A percentile compares a stretch with the other conserved stretches of the same genome.
These are phyloP conservation scores for Chascanopsetta lugubris DNA, from an alignment of 2,113 vertebrate genomes.

Conservation along the genomic window DNA sequence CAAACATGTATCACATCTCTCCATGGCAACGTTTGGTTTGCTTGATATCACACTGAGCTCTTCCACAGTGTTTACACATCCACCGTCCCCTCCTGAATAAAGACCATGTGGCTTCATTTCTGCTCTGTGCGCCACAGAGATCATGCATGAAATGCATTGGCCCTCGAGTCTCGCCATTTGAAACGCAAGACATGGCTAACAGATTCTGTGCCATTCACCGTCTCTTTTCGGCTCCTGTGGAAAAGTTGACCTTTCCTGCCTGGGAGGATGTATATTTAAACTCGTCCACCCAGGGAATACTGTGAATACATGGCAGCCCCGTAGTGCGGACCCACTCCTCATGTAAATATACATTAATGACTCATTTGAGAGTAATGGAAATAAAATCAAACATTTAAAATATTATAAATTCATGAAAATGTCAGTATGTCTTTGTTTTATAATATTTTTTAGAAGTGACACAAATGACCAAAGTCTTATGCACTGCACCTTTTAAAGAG, in stretches of 20 bases:
- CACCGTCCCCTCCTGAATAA: conserved; percentile 21
- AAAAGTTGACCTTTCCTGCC: conserved; percentile 73
- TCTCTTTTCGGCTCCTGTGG: conserved; percentile 50
- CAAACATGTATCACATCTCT: conserved; percentile 13
- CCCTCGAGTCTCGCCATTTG: conserved; percentile 56
- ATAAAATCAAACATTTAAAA: no score
- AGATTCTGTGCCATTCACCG: conserved; percentile 64
- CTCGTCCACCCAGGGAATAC: no score
- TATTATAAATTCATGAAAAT: no score
- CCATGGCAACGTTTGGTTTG: conserved; percentile 3
- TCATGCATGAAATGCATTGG: conserved; percentile 62
- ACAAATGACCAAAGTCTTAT: no score
- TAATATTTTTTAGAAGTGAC: no score
- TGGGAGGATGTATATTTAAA: conserved; percentile 78
- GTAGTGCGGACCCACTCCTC: no score
- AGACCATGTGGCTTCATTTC: conserved; percentile 15
- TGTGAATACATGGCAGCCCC: no score
- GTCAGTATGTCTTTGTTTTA: no score
- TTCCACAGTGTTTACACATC: conserved; percentile 22
- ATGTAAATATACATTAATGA: no score
- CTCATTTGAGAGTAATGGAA: no score
- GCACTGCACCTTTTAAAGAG: no score
- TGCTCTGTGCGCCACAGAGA: conserved; percentile 42
- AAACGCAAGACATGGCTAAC: conserved; percentile 62
- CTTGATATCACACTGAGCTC: not conserved